Evolutionary conservation across 30 jellyfish, hydroid and myxozoan genomes (phyloP).

Genomic region (Sanderia malayensis): DNA sequence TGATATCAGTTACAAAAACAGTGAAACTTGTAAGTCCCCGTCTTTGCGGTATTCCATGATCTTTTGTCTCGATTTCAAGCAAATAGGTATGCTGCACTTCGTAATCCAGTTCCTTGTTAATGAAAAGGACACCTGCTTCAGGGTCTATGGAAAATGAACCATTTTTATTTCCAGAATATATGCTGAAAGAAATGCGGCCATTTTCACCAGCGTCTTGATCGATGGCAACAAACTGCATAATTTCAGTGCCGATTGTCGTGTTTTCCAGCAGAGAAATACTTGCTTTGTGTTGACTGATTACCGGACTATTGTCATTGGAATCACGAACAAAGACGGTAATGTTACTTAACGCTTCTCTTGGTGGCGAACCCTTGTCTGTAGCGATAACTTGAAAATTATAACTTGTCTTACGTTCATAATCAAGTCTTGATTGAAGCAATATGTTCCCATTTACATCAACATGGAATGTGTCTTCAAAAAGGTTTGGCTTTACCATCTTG

Average conservation of each 20-base stretch:
- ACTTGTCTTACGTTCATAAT: conserved; percentile 36
- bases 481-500: conserved; percentile 18
- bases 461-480: conserved; percentile 13
- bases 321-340: conserved; percentile 51
- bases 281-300: conserved; percentile 27
- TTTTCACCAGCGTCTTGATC: conserved; percentile 67
- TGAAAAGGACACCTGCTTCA: conserved; percentile 56
- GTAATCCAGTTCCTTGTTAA: conserved; percentile 60
- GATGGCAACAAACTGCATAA: conserved; percentile 44
- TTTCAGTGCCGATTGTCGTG: conserved; percentile 46
- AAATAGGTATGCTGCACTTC: conserved; percentile 36
- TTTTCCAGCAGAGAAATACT: conserved; percentile 56
- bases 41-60: conserved; percentile 64
- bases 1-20: conserved; percentile 63
- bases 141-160: conserved; percentile 49
- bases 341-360: conserved; percentile 22
- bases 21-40: conserved; percentile 34
- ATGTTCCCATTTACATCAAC: conserved; percentile 55
- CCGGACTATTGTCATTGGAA: conserved; percentile 68
- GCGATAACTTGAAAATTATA: conserved; percentile 32
- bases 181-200: conserved; percentile 41
- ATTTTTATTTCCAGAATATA: conserved; percentile 35
- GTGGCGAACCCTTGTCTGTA: conserved; percentile 71
- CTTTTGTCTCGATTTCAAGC: conserved; percentile 67
- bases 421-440: conserved; percentile 45